Evolutionary conservation across 2,888 invertebrate genomes (phyloP).

Genomic region (Volucella bombylans): DNA sequence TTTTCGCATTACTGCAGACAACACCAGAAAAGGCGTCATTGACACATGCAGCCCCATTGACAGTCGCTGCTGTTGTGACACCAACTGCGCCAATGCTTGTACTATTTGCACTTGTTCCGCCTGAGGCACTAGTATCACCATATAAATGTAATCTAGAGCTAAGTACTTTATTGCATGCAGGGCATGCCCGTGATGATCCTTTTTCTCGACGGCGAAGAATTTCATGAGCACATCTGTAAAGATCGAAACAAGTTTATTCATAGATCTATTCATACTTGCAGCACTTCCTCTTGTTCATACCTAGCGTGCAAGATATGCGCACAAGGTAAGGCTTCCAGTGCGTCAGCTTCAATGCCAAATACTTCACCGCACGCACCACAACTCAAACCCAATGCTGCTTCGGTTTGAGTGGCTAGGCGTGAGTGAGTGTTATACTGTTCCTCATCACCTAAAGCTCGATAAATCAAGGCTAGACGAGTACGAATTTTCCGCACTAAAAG

Average conservation of each 20-base stretch:
- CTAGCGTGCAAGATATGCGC: conserved; percentile 93
- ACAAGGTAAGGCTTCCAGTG: conserved; percentile 91
- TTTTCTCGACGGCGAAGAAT: conserved; percentile 86
- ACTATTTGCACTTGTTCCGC: conserved; percentile 61
- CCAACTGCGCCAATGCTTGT: conserved; percentile 24
- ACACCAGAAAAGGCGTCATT: conserved; percentile 64
- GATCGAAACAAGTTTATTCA: neutral
- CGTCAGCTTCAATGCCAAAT: conserved; percentile 88
- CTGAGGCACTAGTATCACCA: conserved; percentile 69
- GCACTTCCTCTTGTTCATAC: conserved; percentile 81
- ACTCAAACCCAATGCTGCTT: conserved; percentile 87
- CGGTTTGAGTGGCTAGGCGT: conserved; percentile 86
- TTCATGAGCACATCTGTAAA: conserved; percentile 86
- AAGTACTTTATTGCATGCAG: conserved; percentile 87
- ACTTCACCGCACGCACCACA: conserved; percentile 92
- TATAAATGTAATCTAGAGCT: conserved; percentile 86
- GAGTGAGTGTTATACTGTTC: conserved; percentile 90
- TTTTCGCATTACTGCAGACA: conserved; percentile 75
- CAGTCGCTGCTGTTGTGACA: conserved; percentile 37
- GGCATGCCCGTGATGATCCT: conserved; percentile 86
- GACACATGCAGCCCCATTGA: conserved; percentile 29
- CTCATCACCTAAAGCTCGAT: conserved; percentile 91
- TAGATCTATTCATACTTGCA: conserved; percentile 14
- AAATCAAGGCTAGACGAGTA: conserved; percentile 90
- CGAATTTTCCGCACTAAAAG: conserved; percentile 91